Evolutionary conservation across 2,113 vertebrate genomes (phyloP).

Genomic region (Speoplatyrhinus poulsoni): DNA sequence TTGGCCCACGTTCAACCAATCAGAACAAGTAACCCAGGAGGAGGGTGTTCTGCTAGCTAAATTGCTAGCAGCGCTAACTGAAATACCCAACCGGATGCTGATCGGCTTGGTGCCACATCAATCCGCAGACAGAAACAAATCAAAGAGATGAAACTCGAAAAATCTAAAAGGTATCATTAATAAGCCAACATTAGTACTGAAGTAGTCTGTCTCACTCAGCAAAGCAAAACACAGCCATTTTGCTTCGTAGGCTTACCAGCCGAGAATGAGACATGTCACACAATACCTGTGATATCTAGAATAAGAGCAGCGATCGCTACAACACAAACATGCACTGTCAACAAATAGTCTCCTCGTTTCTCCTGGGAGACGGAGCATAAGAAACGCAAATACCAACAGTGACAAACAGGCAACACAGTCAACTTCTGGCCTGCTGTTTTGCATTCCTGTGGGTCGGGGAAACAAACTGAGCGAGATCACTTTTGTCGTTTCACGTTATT

Average conservation of each 20-base stretch:
- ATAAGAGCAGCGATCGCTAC: slow-evolving; percentile 2
- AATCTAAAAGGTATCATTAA: too few species aligned
- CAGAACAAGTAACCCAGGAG: too few species aligned
- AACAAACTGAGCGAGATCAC: neutral
- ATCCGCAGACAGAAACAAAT: too few species aligned
- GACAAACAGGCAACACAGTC: slow-evolving; percentile 13
- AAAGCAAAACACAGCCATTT: slow-evolving; percentile 28
- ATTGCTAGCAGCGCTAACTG: too few species aligned
- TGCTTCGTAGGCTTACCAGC: neutral
- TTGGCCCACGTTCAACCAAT: neutral
- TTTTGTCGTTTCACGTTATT: neutral
- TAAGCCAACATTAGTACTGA: neutral
- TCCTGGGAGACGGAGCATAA: neutral
- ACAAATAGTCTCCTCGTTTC: too few species aligned
- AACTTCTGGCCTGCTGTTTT: slow-evolving; percentile 35
- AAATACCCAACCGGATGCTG: too few species aligned
- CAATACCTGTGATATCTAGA: slow-evolving; percentile 6
- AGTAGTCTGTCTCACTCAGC: slow-evolving; percentile 18
- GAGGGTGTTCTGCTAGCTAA: too few species aligned
- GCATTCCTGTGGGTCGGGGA: slow-evolving; percentile 12
- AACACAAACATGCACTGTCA: neutral
- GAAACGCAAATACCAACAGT: slow-evolving; percentile 33
- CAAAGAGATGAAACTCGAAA: too few species aligned
- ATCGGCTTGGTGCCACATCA: too few species aligned
- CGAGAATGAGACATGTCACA: slow-evolving; percentile 10